Base-by-base conservation (phyloP, 2,797 vertebrate genomes). In the Lagorchestes hirsutus region DNA sequence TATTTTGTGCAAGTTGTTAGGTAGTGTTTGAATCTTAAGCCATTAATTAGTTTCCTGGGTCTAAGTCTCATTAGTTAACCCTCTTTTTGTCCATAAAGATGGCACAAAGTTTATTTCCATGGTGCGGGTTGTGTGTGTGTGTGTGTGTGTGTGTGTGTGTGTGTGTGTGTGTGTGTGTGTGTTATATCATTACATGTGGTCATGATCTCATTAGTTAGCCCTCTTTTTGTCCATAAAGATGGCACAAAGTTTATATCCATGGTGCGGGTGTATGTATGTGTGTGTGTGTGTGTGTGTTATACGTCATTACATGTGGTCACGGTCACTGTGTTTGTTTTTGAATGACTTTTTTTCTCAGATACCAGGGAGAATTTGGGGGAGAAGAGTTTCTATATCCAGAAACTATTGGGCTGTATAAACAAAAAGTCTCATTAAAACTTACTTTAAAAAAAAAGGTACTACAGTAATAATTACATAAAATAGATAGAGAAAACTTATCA, bases 61-160 rank as follows among this genome's bases (percentile, higher is more conserved):
- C 95, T 92, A 55, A 94, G 62, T 92, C 82, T 97, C 91, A 24
- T 95, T 93, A 93, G 34, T 93, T 57, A 90, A 67, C 54, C 31
- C 59, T 74, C 67, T 92, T 2, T 93, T 96, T 56, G 40, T 28
- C 95, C 87, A 0, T 96, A 90, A 94, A 93, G 62, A 95, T 55
- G 34, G 82, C 10, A 90, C 74, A 55, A 90, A 91, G 93, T 92
- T 93, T 87, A 92, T 87, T 92, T 52, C 54, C 10, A 0, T 92
- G 67, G 52, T 52, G 52, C 52, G 6, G 92, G 16, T 94, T 97
- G 95, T n/a, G 12, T 96, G 93, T 93, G 67, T 87, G 55, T 90
- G 14, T 95, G 52, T 52, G 16, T 95, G 52, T 52, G 52, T 52
- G 6, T 97, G 95, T n/a, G 13, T 94, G 93, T 92, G 67, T 87